Evolutionary conservation across 2,888 invertebrate species (phyloP).

Genomic region (Malthinus seriepunctatus): DNA sequence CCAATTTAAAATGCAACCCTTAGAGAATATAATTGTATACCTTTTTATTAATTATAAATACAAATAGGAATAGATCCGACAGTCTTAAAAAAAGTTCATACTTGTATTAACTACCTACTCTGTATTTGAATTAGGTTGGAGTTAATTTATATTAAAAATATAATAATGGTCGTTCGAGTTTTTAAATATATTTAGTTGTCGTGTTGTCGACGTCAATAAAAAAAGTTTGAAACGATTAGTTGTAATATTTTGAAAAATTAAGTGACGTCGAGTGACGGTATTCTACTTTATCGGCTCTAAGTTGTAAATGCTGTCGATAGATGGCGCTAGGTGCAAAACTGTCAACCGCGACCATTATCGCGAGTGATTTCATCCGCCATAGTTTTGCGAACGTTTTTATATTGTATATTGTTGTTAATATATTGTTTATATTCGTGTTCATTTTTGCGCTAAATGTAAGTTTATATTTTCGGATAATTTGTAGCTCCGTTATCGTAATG

Average conservation of each 20-base stretch:
- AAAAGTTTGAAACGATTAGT: too few relatives aligned
- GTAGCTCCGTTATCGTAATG: too few relatives aligned
- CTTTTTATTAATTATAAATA: slow-evolving; percentile 33
- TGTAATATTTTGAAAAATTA: too few relatives aligned
- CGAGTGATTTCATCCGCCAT: slow-evolving; percentile 28
- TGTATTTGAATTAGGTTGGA: slow-evolving; percentile 33
- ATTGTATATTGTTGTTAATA: too few relatives aligned
- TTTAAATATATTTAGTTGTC: slow-evolving; percentile 34
- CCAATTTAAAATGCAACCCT: slow-evolving; percentile 15
- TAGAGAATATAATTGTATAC: slow-evolving; percentile 23
- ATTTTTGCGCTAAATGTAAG: too few relatives aligned
- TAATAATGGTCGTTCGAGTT: slow-evolving; percentile 33
- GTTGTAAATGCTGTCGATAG: neutral
- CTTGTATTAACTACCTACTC: slow-evolving; percentile 26
- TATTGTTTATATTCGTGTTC: too few relatives aligned
- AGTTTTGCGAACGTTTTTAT: neutral
- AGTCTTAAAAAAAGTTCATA: slow-evolving; percentile 30
- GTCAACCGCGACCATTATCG: slow-evolving; percentile 1
- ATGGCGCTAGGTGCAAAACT: slow-evolving; percentile 12
- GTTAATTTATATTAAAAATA: slow-evolving; percentile 37
- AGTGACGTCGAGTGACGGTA: too few relatives aligned
- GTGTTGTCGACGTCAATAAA: too few relatives aligned
- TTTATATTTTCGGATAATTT: too few relatives aligned
- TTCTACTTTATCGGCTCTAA: too few relatives aligned
- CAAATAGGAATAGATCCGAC: slow-evolving; percentile 28